Conservation (phyloP, 35 echinoderm and acorn worm genomes). For the Hemicentrotus pulcherrimus region DNA sequence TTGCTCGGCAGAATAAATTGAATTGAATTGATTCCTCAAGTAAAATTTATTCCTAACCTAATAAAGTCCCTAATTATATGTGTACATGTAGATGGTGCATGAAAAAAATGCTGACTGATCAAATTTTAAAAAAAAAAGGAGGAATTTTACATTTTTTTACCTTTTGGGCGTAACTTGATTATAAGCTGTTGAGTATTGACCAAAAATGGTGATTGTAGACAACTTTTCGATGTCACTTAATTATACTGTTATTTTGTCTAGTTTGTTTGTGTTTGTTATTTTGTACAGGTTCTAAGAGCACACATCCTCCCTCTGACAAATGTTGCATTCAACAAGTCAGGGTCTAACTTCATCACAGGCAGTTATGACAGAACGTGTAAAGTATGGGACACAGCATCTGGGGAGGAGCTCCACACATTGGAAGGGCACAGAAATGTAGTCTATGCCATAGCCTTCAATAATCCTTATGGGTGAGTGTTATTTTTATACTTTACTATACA, state of each 20-base stretch:
- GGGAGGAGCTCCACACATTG: constrained; percentile 97
- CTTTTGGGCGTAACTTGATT: too few species aligned
- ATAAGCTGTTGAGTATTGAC: too few species aligned
- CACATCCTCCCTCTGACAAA: constrained; percentile 97
- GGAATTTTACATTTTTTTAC: too few species aligned
- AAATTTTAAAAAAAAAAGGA: too few species aligned
- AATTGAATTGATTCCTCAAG: too few species aligned
- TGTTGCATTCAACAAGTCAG: constrained; percentile 99
- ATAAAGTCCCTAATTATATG: too few species aligned
- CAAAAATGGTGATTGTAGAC: too few species aligned
- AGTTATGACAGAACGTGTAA: constrained; percentile 99
- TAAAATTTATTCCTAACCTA: too few species aligned
- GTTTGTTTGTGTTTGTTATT: constrained; percentile 13
- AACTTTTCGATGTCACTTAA: too few species aligned
- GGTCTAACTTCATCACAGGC: constrained; percentile 97
- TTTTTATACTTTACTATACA: not conserved
- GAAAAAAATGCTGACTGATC: too few species aligned
- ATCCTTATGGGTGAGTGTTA: constrained; percentile 91
- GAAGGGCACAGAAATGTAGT: constrained; percentile 99
- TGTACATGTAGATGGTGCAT: too few species aligned
- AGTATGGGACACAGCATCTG: constrained; percentile 94
- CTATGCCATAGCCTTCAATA: constrained; percentile 98
- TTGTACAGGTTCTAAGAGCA: constrained; percentile 78
- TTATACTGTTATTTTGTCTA: not conserved
- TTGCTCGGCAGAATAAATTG: too few species aligned